phyloP scores from a whole-genome alignment of 1,140 invertebrate genomes.

The Cydia amplana region DNA sequence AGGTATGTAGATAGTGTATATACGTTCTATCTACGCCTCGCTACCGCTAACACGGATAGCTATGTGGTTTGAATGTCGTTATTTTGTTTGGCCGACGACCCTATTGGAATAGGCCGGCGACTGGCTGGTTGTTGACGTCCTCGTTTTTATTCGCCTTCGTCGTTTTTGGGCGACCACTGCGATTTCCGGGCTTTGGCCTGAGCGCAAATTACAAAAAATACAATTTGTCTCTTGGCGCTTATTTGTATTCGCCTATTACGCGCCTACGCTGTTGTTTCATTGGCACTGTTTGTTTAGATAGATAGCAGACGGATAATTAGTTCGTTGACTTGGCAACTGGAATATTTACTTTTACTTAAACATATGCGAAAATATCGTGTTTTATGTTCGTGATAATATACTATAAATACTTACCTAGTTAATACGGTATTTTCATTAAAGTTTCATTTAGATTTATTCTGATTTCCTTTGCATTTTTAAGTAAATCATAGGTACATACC shows the following conservation, averaged over 20 bases:
- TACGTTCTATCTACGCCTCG: no score
- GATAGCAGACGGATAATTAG: conserved; percentile 10
- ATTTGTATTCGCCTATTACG: conserved; percentile 33
- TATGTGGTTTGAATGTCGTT: background rate
- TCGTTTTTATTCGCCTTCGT: conserved; percentile 63
- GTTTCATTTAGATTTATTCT: no score
- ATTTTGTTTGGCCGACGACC: background rate
- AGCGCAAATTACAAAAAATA: conserved; percentile 46
- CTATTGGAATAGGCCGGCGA: conserved; percentile 34
- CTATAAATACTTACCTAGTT: no score
- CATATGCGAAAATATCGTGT: background rate
- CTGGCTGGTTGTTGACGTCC: conserved; percentile 50
- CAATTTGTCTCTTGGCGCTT: conserved; percentile 38
- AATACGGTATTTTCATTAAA: no score
- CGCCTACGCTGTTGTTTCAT: conserved; percentile 17
- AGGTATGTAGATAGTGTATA: no score
- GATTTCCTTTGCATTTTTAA: no score
- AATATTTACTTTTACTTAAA: conserved; percentile 1
- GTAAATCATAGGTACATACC: no score
- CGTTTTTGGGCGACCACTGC: conserved; percentile 62
- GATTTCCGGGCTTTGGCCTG: conserved; percentile 51
- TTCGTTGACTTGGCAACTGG: background rate
- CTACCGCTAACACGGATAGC: background rate
- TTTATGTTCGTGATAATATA: no score
- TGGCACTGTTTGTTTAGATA: background rate